Evolutionary conservation across 2,113 vertebrate genomes (phyloP).

Genomic region (Elephantulus edwardii): DNA sequence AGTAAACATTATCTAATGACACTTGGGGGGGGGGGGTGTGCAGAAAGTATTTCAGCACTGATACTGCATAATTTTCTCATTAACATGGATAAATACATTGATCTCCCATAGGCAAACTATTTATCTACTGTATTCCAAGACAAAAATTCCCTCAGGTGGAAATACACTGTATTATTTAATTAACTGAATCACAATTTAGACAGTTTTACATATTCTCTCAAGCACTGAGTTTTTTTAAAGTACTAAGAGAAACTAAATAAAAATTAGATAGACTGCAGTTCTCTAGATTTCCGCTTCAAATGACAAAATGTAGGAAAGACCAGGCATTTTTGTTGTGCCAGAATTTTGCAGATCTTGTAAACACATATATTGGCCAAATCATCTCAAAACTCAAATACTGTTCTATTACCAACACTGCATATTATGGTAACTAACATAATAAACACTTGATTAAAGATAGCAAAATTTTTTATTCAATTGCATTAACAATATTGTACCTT

Average conservation of each 20-base stretch:
- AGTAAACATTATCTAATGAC: neutral
- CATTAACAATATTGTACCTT: too few species aligned
- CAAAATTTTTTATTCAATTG: too few species aligned
- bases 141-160: conserved; percentile 2
- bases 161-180: neutral
- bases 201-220: neutral
- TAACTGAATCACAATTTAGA: conserved; percentile 57
- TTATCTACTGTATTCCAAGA: conserved; percentile 43
- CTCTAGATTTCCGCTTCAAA: conserved; percentile 36
- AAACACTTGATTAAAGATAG: conserved; percentile 17
- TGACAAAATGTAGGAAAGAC: neutral
- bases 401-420: conserved; percentile 1
- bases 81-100: conserved; percentile 46
- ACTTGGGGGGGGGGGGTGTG: too few species aligned
- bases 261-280: conserved; percentile 41
- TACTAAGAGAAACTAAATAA: neutral
- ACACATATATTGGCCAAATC: neutral
- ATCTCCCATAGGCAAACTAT: conserved; percentile 53
- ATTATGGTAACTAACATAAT: conserved; percentile 45
- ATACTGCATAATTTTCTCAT: neutral
- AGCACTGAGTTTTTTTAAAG: conserved; percentile 59
- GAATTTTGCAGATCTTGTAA: conserved; percentile 22
- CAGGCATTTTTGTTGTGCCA: conserved; percentile 6
- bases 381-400: conserved; percentile 53
- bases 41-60: neutral